Evolutionary conservation across 2,797 vertebrate species (phyloP).

Genomic region (Cryptoprocta ferox): DNA sequence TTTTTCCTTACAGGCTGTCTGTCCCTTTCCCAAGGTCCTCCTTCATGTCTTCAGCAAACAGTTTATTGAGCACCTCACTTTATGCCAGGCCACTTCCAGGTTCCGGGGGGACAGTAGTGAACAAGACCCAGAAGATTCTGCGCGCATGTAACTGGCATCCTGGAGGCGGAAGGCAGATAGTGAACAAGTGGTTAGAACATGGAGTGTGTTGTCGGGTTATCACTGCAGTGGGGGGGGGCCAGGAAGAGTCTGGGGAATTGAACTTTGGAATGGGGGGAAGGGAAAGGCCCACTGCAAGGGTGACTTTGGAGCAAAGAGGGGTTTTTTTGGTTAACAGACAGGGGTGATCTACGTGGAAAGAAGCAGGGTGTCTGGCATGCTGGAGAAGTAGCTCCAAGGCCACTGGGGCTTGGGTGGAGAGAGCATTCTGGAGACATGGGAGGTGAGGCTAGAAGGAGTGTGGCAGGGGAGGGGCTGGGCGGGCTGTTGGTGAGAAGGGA

Average conservation of each 20-base stretch:
- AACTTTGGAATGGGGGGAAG: not conserved
- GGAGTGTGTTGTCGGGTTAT: not conserved
- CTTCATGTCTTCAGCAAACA: fast-evolving
- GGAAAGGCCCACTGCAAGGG: not conserved
- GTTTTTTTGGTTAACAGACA: not conserved
- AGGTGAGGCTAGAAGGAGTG: fast-evolving
- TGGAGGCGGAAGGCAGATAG: not conserved
- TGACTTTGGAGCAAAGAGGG: not conserved
- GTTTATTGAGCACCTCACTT: not conserved
- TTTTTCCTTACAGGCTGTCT: not conserved
- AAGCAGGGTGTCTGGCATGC: fast-evolving
- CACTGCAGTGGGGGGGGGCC: not conserved
- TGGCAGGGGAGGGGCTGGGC: not conserved
- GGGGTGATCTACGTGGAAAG: not conserved
- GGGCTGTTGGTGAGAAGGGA: not conserved
- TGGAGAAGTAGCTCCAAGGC: not conserved
- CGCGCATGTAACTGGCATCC: not conserved
- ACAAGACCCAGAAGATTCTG: not conserved
- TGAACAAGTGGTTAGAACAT: not conserved
- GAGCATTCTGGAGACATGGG: not conserved
- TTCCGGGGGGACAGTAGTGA: not conserved
- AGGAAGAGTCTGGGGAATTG: not conserved
- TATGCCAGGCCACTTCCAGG: fast-evolving
- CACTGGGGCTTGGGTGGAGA: not conserved
- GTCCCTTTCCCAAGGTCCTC: not conserved